Evolutionary conservation across 2,888 invertebrate genomes (phyloP).

Genomic region (Rhimphoctona megacephalus): DNA sequence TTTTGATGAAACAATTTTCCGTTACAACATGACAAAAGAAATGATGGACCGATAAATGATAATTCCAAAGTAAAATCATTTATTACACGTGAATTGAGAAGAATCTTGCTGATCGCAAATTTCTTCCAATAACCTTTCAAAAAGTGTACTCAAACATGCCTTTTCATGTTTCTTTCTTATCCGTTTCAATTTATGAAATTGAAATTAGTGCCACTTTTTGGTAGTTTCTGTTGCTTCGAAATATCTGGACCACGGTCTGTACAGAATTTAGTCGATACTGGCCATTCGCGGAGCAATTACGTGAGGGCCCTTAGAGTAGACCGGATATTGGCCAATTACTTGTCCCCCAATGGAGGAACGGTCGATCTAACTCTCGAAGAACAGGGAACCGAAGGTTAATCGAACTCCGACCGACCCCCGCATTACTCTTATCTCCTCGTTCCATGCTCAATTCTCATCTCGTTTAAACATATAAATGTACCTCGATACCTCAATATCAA

Average conservation of each 20-base stretch:
- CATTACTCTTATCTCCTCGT: slow-evolving; percentile 26
- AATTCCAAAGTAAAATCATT: background rate
- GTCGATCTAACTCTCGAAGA: slow-evolving; percentile 56
- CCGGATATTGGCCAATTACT: slow-evolving; percentile 72
- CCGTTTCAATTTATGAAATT: background rate
- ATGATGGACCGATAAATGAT: background rate
- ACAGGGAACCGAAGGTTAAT: slow-evolving; percentile 57
- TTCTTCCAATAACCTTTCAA: background rate
- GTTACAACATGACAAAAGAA: background rate
- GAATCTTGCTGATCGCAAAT: background rate
- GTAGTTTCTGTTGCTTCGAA: slow-evolving; percentile 10
- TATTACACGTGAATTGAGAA: background rate
- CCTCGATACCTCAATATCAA: background rate
- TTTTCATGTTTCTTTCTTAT: background rate
- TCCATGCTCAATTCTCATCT: slow-evolving; percentile 26
- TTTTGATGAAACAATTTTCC: background rate
- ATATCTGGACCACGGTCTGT: slow-evolving; percentile 10
- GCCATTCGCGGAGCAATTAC: slow-evolving; percentile 53
- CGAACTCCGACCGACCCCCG: slow-evolving; percentile 25
- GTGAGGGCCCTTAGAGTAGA: slow-evolving; percentile 41
- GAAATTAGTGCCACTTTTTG: background rate
- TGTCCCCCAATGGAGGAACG: slow-evolving; percentile 57
- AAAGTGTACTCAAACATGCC: background rate
- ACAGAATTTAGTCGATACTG: slow-evolving; percentile 2
- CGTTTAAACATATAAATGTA: slow-evolving; percentile 1